Conservation (phyloP, 2,888 invertebrate species). For the Amphimallon solstitiale region DNA sequence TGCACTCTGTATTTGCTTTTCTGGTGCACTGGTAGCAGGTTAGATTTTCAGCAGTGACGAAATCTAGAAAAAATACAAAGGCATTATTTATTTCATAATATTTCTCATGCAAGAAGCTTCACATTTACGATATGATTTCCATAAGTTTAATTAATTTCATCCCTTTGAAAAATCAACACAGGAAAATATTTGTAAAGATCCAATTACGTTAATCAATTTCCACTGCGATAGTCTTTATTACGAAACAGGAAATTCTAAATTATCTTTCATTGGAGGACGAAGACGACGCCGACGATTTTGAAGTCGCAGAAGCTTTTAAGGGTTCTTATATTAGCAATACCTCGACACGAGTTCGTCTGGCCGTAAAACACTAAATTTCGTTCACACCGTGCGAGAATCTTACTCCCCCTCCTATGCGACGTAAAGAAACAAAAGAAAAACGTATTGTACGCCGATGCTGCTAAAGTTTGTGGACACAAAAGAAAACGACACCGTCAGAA, state of each 20-base stretch:
- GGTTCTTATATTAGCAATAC: slow-evolving; percentile 1
- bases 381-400: neutral
- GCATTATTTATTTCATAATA: neutral
- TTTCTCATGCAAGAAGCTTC: neutral
- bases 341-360: neutral
- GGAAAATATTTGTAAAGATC: neutral
- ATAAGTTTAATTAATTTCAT: neutral
- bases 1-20: slow-evolving; percentile 57
- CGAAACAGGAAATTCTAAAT: slow-evolving; percentile 9
- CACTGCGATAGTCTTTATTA: neutral
- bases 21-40: slow-evolving; percentile 63
- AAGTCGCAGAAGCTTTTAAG: neutral
- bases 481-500: neutral
- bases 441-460: neutral
- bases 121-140: neutral
- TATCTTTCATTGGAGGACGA: slow-evolving; percentile 15
- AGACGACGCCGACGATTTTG: neutral
- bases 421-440: neutral
- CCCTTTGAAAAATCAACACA: neutral
- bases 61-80: slow-evolving; percentile 52
- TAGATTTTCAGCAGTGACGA: slow-evolving; percentile 52
- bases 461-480: neutral
- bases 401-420: slow-evolving; percentile 1
- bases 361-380: slow-evolving; percentile 1
- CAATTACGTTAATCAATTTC: slow-evolving; percentile 8